Conservation (phyloP, 2,797 vertebrate species). For the Hyperoplus immaculatus region DNA sequence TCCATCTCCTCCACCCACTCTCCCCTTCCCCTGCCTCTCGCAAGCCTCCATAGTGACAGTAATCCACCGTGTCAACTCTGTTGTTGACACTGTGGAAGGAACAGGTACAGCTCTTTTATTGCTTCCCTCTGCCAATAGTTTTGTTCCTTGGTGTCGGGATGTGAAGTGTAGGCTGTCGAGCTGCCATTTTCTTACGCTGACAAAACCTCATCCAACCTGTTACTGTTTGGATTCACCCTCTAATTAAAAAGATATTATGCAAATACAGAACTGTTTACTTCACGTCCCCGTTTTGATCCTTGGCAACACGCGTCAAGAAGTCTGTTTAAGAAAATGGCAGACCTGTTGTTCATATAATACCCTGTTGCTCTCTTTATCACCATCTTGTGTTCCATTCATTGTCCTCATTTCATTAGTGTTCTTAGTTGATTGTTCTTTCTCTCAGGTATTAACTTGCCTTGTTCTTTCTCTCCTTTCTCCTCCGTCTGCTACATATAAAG, state of each 20-base stretch:
- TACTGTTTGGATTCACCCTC: neutral
- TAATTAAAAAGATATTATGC: slow-evolving; percentile 37
- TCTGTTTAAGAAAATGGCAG: slow-evolving; percentile 79
- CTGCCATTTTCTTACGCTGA: slow-evolving; percentile 81
- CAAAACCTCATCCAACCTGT: neutral
- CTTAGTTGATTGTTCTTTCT: slow-evolving; percentile 59
- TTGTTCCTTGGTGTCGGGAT: slow-evolving; percentile 67
- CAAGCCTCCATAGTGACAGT: slow-evolving; percentile 99
- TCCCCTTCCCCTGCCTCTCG: slow-evolving; percentile 83
- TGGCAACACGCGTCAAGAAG: slow-evolving; percentile 9
- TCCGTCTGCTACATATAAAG: slow-evolving; percentile 89
- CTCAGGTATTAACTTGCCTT: slow-evolving; percentile 84
- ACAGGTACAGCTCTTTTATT: slow-evolving; percentile 90
- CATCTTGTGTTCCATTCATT: slow-evolving; percentile 24
- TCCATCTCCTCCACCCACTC: slow-evolving; percentile 87
- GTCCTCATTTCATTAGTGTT: slow-evolving; percentile 51
- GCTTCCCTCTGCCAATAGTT: slow-evolving; percentile 66
- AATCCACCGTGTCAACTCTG: slow-evolving; percentile 96
- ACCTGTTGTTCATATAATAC: slow-evolving; percentile 36
- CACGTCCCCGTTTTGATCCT: slow-evolving; percentile 9
- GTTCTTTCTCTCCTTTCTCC: slow-evolving; percentile 86
- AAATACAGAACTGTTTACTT: slow-evolving; percentile 15
- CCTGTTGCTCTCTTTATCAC: slow-evolving; percentile 26
- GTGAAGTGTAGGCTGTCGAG: slow-evolving; percentile 43
- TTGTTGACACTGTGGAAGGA: slow-evolving; percentile 94